phyloP scores from a whole-genome alignment of 64 coral and sea anemone species.

The Acropora tenuis region DNA sequence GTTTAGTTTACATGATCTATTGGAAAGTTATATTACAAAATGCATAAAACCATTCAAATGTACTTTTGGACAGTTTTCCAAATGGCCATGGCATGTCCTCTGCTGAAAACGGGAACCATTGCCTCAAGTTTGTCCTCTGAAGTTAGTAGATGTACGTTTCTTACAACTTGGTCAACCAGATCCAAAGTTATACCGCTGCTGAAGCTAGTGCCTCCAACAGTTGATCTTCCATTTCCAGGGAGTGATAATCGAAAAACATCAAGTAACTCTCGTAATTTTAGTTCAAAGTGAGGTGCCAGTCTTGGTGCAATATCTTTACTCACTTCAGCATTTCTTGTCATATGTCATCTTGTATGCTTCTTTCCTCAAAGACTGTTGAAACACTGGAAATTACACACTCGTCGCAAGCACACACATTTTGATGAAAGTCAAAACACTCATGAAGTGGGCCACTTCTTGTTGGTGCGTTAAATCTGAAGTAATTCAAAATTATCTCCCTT shows the following conservation, averaged over 20 bases:
- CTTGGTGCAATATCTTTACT: slow-evolving; percentile 10
- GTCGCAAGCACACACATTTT: slow-evolving; percentile 40
- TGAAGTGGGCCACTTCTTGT: slow-evolving; percentile 31
- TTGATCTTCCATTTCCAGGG: slow-evolving; percentile 44
- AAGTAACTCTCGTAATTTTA: slow-evolving; percentile 29
- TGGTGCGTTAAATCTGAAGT: slow-evolving; percentile 50
- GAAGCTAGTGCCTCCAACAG: slow-evolving; percentile 54
- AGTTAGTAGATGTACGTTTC: slow-evolving; percentile 27
- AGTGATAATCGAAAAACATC: background rate
- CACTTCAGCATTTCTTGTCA: background rate
- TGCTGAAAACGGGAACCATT: slow-evolving; percentile 55
- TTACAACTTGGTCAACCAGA: slow-evolving; percentile 47
- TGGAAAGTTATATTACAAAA: background rate
- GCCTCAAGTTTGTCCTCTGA: slow-evolving; percentile 53
- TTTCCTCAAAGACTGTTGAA: slow-evolving; percentile 2
- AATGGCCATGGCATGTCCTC: slow-evolving; percentile 48
- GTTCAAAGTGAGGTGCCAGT: background rate
- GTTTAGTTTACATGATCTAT: background rate
- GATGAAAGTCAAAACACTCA: slow-evolving; percentile 65
- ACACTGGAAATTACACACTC: slow-evolving; percentile 45
- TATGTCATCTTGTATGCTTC: background rate
- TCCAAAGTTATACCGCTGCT: slow-evolving; percentile 55
- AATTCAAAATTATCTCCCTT: slow-evolving; percentile 51
- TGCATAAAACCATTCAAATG: background rate
- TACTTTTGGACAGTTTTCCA: slow-evolving; percentile 51